Evolutionary conservation across 1,140 invertebrate genomes (phyloP).

Genomic region (Bombus terrestris): DNA sequence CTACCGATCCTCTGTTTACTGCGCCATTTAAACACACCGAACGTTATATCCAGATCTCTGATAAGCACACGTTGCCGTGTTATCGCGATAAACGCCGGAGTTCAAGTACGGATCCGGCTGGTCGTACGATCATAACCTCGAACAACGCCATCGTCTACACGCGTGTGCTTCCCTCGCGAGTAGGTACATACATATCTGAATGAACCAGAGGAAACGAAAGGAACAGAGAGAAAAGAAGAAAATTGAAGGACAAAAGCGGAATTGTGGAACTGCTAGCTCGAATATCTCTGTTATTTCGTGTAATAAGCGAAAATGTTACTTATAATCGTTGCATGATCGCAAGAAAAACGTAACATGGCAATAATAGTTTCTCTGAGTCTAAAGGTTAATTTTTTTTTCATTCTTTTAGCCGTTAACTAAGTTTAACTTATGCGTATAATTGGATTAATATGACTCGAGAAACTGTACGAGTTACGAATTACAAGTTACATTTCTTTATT

Average conservation of each 20-base stretch:
- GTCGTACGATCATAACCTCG: slow-evolving; percentile 56
- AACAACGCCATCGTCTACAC: slow-evolving; percentile 16
- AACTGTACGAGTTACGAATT: background rate
- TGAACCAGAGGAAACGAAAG: background rate
- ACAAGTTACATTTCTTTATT: background rate
- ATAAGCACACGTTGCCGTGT: slow-evolving; percentile 14
- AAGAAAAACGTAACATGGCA: background rate
- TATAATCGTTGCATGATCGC: background rate
- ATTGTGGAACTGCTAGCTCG: background rate
- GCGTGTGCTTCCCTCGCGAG: background rate
- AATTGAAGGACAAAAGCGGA: no score
- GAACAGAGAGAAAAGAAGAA: background rate
- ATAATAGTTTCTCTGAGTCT: background rate
- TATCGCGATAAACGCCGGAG: slow-evolving; percentile 30
- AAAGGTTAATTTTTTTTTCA: background rate
- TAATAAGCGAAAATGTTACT: background rate
- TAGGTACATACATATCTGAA: background rate
- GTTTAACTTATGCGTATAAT: background rate
- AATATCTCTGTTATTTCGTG: background rate
- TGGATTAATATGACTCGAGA: background rate
- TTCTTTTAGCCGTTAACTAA: background rate
- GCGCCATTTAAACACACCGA: slow-evolving; percentile 7
- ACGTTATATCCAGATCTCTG: background rate
- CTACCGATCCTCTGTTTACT: slow-evolving; percentile 20
- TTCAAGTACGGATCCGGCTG: slow-evolving; percentile 48